A percentile compares a stretch with the other conserved stretches of the same genome.
Conservation (phyloP, 1,140 invertebrate species). For the Sycobia sp. region DNA sequence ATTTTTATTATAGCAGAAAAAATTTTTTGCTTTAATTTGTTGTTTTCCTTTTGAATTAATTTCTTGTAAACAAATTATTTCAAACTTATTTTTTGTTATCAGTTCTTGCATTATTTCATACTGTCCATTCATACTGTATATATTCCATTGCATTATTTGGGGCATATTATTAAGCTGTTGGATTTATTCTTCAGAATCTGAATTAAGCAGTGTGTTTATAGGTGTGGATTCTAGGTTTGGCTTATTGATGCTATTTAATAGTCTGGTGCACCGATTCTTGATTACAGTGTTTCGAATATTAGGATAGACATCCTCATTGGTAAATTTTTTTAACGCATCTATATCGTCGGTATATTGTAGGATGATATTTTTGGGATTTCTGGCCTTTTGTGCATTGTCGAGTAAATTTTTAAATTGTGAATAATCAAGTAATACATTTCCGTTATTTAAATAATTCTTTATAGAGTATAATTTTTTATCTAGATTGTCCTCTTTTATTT, state of each 20-base stretch:
- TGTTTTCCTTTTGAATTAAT: conserved; percentile 39
- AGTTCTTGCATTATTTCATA: neutral
- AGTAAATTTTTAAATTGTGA: conserved; percentile 6
- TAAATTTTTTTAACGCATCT: neutral
- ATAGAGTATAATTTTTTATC: neutral
- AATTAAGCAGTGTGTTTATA: neutral
- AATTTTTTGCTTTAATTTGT: conserved; percentile 18
- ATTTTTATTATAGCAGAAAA: neutral
- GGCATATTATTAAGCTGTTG: neutral
- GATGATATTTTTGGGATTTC: neutral
- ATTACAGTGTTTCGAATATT: neutral
- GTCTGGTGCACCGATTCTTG: neutral
- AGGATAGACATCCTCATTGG: neutral
- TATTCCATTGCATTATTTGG: neutral
- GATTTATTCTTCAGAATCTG: neutral
- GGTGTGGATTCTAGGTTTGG: neutral
- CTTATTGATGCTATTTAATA: neutral
- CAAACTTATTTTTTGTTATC: neutral
- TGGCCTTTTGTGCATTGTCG: neutral
- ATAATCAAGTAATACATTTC: neutral
- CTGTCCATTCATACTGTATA: neutral
- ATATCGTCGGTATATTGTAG: neutral
- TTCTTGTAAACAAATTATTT: neutral
- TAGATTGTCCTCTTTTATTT: neutral
- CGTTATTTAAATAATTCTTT: neutral